Conservation (phyloP, 35 echinoderm and acorn worm genomes). For the Diadema setosum region DNA sequence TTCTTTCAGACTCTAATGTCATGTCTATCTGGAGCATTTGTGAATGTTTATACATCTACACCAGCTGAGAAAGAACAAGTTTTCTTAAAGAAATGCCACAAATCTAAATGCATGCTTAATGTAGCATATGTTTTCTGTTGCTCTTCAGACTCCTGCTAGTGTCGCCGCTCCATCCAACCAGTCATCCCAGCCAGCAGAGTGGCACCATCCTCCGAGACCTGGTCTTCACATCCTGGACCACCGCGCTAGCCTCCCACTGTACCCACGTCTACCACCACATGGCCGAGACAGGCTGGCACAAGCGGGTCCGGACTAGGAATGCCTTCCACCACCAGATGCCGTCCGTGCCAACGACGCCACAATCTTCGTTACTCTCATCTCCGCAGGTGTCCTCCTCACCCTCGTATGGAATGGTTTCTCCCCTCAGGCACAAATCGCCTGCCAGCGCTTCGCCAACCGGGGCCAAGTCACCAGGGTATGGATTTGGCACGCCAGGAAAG, state of each 20-base stretch:
- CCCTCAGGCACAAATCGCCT: background rate
- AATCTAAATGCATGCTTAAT: background rate
- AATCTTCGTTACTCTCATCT: background rate
- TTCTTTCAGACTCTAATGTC: too few relatives aligned
- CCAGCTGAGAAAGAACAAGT: background rate
- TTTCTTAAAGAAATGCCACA: background rate
- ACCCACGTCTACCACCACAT: slow-evolving; percentile 76
- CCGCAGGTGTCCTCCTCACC: background rate
- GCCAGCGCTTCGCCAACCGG: background rate
- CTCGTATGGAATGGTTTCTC: background rate
- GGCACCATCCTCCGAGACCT: slow-evolving; percentile 66
- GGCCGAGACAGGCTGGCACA: slow-evolving; percentile 89
- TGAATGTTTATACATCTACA: too few relatives aligned
- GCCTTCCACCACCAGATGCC: background rate
- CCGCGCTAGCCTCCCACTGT: slow-evolving; percentile 60
- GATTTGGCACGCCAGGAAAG: background rate
- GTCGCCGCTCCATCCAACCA: slow-evolving; percentile 54
- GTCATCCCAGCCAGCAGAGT: slow-evolving; percentile 38
- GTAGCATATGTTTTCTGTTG: background rate
- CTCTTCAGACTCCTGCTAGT: slow-evolving; percentile 28
- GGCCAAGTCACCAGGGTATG: background rate
- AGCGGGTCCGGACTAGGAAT: slow-evolving; percentile 53
- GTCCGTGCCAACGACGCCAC: background rate
- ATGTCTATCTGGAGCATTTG: too few relatives aligned
- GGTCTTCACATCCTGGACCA: slow-evolving; percentile 66